Evolutionary conservation across 2,113 vertebrate genomes (phyloP).

Genomic region (Budorcas taxicolor): DNA sequence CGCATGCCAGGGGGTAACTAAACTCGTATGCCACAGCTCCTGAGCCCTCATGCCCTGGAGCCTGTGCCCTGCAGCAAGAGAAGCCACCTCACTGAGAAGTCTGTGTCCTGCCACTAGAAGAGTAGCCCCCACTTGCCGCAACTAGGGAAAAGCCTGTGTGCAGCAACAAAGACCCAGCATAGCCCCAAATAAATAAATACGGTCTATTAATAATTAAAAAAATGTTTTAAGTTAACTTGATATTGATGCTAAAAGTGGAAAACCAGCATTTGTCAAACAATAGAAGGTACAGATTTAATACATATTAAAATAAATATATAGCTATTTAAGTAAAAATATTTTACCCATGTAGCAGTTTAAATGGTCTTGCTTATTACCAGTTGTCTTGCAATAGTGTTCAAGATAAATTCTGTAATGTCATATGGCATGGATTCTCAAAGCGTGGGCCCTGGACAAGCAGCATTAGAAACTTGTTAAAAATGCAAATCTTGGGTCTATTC

Average conservation of each 20-base stretch:
- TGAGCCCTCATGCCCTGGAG: background rate
- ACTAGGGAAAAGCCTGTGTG: background rate
- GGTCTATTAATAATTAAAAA: background rate
- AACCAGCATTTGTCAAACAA: background rate
- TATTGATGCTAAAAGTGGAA: background rate
- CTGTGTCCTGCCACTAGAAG: background rate
- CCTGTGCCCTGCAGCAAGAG: background rate
- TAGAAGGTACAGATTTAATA: background rate
- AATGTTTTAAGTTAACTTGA: background rate
- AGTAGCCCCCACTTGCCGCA: background rate
- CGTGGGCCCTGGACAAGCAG: background rate
- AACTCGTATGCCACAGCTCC: background rate
- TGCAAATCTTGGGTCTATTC: background rate
- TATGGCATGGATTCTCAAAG: background rate
- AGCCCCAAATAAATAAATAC: background rate
- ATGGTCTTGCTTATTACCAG: background rate
- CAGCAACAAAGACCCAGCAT: background rate
- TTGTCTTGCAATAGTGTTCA: background rate
- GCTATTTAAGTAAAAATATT: background rate
- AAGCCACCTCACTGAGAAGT: background rate
- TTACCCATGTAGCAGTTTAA: background rate
- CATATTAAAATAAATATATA: background rate
- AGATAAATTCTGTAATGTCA: background rate
- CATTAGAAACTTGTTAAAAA: constrained; percentile 8
- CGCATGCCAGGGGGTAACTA: background rate